Conservation (phyloP, 2,888 invertebrate species). For the Acanthopleura granulata region DNA sequence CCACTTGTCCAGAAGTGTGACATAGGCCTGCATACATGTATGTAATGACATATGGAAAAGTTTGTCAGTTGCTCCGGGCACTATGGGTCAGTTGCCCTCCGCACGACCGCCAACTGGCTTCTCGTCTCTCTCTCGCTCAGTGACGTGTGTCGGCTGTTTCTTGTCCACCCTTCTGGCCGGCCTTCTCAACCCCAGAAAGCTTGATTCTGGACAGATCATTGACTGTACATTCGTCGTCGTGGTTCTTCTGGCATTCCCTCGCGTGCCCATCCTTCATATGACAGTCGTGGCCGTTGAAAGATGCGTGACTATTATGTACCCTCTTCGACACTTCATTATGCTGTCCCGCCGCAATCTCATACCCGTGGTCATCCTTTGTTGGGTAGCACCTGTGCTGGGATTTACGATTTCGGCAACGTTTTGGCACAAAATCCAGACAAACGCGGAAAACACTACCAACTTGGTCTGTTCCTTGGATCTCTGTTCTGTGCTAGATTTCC, state of each 20-base stretch:
- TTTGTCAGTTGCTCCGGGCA: too few relatives aligned
- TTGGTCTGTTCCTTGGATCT: too few relatives aligned
- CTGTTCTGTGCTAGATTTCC: too few relatives aligned
- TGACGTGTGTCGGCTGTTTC: not conserved
- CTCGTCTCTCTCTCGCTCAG: conserved; percentile 1
- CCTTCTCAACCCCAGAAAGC: too few relatives aligned
- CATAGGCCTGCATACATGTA: too few relatives aligned
- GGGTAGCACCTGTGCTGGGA: not conserved
- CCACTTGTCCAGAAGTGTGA: too few relatives aligned
- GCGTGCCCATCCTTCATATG: not conserved
- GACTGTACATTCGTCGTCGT: too few relatives aligned
- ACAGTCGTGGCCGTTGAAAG: not conserved
- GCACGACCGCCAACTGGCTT: not conserved
- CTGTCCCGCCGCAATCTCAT: not conserved
- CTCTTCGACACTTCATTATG: not conserved
- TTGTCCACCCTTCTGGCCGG: not conserved
- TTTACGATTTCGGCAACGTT: not conserved
- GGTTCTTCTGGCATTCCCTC: not conserved
- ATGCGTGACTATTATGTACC: not conserved
- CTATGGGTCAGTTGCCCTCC: not conserved
- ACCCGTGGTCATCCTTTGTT: not conserved
- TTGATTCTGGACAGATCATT: too few relatives aligned
- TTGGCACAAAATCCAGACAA: not conserved
- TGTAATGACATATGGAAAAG: too few relatives aligned
- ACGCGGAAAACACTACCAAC: too few relatives aligned